Base-by-base conservation (phyloP, 2,113 vertebrate genomes). In the Amphilophus citrinellus region DNA sequence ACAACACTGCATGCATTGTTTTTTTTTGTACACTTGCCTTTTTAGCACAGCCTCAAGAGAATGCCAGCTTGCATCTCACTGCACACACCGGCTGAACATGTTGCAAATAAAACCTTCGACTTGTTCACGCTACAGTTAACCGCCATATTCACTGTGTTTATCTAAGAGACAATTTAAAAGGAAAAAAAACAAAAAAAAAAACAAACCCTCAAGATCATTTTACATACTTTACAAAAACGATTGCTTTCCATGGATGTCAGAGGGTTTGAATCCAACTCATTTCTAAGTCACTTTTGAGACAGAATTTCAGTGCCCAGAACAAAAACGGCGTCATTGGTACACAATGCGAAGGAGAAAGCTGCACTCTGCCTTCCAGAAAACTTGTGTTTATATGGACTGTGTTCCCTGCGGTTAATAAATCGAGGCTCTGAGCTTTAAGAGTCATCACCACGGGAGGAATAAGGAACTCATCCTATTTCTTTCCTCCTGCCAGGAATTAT, bases 401-500 rank as follows among this genome's bases (percentile, higher is more conserved):
- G 13, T 58, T 87, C 82, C 14, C 20, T 47, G 1, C 10, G 83
- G 84, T 82, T 87, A 63, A 76, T 88, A 87, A 90, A 90, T 89
- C 80, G 85, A n/a, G 77, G 68, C 59, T 2, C 63, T 47, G 39
- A 76, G 66, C 76, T 75, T 37, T 71, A 77, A 47, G 83, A 84
- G 58, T 73, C 61, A 27, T 61, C 83, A 57, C 76, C 91, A 42
- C 5, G 82, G 83, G 84, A 86, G 84, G 78, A 88, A 89, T 84
- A 82, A 86, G 85, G 82, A 88, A 83, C 61, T 82, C 76, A 3
- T 71, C 22, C 62, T 66, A 65, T 78, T 77, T 59, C 76, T 59
- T 32, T 79, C 87, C 88, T 86, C 80, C 84, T 86, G 80, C 44
- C 76, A 87, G 86, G 58, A 59, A 89, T 90, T 84, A 90, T 90